Conservation (phyloP, 2,797 vertebrate genomes). For the Argyrosomus regius region DNA sequence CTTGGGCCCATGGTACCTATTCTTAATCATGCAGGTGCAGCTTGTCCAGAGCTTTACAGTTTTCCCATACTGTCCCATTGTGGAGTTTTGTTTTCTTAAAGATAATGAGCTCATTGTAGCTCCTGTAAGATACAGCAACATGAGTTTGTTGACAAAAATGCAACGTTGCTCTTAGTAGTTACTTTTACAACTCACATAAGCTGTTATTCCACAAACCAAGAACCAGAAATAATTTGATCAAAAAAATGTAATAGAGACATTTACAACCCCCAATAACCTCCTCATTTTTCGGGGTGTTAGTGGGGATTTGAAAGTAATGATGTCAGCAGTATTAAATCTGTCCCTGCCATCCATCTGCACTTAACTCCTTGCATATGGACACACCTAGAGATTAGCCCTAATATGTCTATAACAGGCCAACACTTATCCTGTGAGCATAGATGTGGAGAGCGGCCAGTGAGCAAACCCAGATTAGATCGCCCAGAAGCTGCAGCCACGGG, state of each 20-base stretch:
- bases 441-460: constrained; percentile 60
- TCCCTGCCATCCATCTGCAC: constrained; percentile 66
- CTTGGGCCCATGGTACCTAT: constrained; percentile 34
- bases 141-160: constrained; percentile 35
- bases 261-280: background rate
- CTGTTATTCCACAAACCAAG: constrained; percentile 26
- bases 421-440: constrained; percentile 45
- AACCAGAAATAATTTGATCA: constrained; percentile 2
- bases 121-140: constrained; percentile 15
- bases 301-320: constrained; percentile 66
- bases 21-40: constrained; percentile 74
- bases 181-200: constrained; percentile 1
- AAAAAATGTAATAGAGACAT: background rate
- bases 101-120: constrained; percentile 41
- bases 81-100: constrained; percentile 32
- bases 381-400: constrained; percentile 78
- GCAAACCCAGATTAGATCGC: constrained; percentile 67
- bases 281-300: constrained; percentile 41
- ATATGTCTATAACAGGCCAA: constrained; percentile 61
- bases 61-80: constrained; percentile 31
- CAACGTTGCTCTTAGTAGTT: background rate
- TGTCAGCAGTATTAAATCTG: constrained; percentile 76
- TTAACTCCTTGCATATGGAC: constrained; percentile 71
- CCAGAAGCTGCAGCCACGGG: constrained; percentile 48
- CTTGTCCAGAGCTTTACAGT: constrained; percentile 38